Base-by-base conservation (phyloP, 2,888 invertebrate genomes). In the Ormyrus labotus region DNA sequence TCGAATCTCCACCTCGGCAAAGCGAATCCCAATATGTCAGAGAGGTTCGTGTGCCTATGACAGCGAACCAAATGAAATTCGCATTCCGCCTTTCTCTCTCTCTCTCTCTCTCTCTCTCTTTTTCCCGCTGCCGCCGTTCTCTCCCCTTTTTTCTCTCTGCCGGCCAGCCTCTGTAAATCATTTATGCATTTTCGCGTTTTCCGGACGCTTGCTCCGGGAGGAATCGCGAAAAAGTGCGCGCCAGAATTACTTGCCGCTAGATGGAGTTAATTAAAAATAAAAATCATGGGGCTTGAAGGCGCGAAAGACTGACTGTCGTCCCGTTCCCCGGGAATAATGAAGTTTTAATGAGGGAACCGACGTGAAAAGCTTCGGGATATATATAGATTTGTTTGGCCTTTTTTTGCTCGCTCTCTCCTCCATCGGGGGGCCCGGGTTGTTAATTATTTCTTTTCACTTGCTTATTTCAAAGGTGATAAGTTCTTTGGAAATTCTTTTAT, bases 61-160 rank as follows among this genome's bases (percentile, higher is more conserved):
- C 82, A 82, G 83, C 53, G 72, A 68, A 81, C 83, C 81, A 72
- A 84, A 83, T 84, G 78, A 83, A 83, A 83, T 84, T 83, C 83
- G 68, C 83, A 82, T 84, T 83, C 80, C 78, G 34, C 65, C 58
- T 69, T 51, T 78, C 47, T 64, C 57, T 13, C 53, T 47, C 61
- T 47, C 13, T 50, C 9, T 61, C 61, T 55, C 45, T 50, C 10
- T 51, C 71, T 45, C 6, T 50, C 57, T 50, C 10, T 61, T 50
- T 55, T 48, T 55, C 19, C 48, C 7, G 7, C 5, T 1, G 6
- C 6, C 68, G 0, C 64, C 73, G 45, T 45, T 65, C 50, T 72
- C 60, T 71, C 13, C 10, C 50, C 19, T 74, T 47, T 53, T 47
- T 58, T 58, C 57, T 34, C 13, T 47, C 60, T 48, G 8, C 19